Evolutionary conservation across 1,140 invertebrate genomes (phyloP).

Genomic region (Hylyphantes graminicola): DNA sequence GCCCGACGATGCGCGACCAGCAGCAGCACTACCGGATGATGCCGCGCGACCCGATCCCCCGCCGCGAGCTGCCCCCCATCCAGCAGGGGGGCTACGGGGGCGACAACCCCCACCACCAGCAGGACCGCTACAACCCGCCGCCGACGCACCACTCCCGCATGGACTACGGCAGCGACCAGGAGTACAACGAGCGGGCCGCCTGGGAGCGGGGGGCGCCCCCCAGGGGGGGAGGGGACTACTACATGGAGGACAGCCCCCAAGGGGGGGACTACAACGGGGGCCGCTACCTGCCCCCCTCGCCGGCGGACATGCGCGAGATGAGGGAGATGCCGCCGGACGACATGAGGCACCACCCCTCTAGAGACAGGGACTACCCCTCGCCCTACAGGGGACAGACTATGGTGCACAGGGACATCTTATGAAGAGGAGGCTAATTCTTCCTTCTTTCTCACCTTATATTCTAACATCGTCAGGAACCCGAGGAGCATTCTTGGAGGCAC

Average conservation of each 20-base stretch:
- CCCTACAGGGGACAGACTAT: constrained; percentile 57
- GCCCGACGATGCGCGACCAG: background rate
- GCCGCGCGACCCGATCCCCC: constrained; percentile 10
- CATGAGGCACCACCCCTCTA: constrained; percentile 50
- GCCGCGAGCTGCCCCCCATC: constrained; percentile 49
- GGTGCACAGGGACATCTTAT: constrained; percentile 57
- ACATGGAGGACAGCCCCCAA: constrained; percentile 53
- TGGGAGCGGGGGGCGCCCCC: constrained; percentile 41
- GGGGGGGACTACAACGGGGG: constrained; percentile 38
- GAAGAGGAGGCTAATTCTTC: constrained; percentile 5
- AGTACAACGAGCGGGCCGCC: constrained; percentile 46
- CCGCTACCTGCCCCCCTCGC: constrained; percentile 18
- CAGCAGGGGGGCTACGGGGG: constrained; percentile 40
- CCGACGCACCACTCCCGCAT: constrained; percentile 46
- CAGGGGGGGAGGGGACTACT: constrained; percentile 28
- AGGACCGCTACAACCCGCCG: constrained; percentile 29
- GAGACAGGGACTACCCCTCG: constrained; percentile 54
- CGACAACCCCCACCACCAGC: constrained; percentile 34
- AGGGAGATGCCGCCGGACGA: constrained; percentile 35
- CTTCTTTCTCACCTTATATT: constrained; percentile 45
- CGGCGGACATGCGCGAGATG: constrained; percentile 52
- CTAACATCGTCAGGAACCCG: background rate
- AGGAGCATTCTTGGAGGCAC: no score
- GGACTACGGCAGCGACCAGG: constrained; percentile 36
- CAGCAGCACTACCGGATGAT: constrained; percentile 40